These are phyloP conservation scores for Meliscaeva auricollis DNA, from an alignment of 2,888 invertebrate genomes.

Conservation along the genomic window DNA sequence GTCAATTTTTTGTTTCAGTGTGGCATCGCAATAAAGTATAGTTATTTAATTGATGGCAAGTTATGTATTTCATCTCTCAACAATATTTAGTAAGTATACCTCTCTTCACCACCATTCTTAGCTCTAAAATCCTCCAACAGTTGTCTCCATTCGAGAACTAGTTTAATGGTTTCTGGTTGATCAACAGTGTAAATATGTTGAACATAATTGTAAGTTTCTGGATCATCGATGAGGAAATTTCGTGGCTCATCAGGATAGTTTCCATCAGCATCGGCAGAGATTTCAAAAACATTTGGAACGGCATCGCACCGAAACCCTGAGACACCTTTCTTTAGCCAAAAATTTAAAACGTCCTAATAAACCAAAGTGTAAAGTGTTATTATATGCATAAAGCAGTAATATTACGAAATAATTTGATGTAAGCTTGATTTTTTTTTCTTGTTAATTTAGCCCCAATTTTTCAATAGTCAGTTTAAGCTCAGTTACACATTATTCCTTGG, in stretches of 20 bases:
- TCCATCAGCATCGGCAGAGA: conserved; percentile 78
- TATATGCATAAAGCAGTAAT: too few species aligned
- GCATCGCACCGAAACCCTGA: conserved; percentile 91
- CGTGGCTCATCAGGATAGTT: conserved; percentile 85
- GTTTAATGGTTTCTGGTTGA: conserved; percentile 86
- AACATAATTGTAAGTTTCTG: conserved; percentile 86
- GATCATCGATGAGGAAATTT: conserved; percentile 84
- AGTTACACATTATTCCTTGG: too few species aligned
- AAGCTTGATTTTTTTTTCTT: too few species aligned
- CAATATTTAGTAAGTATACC: conserved; percentile 37
- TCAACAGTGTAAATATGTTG: conserved; percentile 87
- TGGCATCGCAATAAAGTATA: too few species aligned
- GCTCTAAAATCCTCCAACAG: conserved; percentile 85
- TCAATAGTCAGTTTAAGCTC: too few species aligned
- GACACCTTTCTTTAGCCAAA: conserved; percentile 92
- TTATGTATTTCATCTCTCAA: too few species aligned
- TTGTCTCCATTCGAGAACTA: conserved; percentile 86
- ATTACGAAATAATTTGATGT: too few species aligned
- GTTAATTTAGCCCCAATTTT: too few species aligned
- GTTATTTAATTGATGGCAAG: too few species aligned
- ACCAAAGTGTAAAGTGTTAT: background rate
- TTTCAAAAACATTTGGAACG: conserved; percentile 84
- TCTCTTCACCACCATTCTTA: conserved; percentile 80
- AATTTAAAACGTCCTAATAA: conserved; percentile 86
- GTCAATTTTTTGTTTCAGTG: too few species aligned